Evolutionary conservation across 2,888 invertebrate species (phyloP).

Genomic region (Papilio demoleus): DNA sequence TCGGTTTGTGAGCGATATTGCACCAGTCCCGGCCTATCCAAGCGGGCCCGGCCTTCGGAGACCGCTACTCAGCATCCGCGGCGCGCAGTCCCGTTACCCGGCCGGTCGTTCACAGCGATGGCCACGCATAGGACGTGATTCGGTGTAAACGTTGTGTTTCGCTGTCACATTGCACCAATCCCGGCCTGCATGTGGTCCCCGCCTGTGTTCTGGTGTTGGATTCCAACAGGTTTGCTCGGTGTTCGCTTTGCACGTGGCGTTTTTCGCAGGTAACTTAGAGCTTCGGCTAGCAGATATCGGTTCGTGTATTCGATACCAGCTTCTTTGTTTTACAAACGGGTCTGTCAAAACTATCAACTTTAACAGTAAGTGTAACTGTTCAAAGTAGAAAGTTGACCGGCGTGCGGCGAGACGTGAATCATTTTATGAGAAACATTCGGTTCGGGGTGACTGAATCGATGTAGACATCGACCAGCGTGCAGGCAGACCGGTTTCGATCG

Average conservation of each 20-base stretch:
- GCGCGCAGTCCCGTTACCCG: conserved; percentile 81
- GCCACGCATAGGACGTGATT: conserved; percentile 82
- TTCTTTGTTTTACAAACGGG: conserved; percentile 29
- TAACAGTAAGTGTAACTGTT: conserved; percentile 39
- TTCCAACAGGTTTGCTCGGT: conserved; percentile 41
- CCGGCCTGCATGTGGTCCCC: conserved; percentile 82
- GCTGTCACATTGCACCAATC: conserved; percentile 83
- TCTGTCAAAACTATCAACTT: conserved; percentile 23
- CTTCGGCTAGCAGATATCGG: conserved; percentile 32
- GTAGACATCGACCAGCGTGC: conserved; percentile 62
- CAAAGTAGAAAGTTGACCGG: conserved; percentile 48
- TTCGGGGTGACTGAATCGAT: conserved; percentile 72
- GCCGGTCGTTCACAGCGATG: conserved; percentile 79
- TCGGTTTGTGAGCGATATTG: conserved; percentile 79
- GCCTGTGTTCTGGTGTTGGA: conserved; percentile 55
- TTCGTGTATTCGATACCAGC: conserved; percentile 17
- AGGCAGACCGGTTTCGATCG: conserved; percentile 73
- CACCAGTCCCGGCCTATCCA: conserved; percentile 85
- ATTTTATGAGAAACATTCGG: conserved; percentile 73
- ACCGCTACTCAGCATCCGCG: conserved; percentile 81
- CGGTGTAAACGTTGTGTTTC: conserved; percentile 80
- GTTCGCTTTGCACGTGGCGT: conserved; percentile 48
- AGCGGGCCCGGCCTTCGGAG: conserved; percentile 77
- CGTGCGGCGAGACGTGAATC: conserved; percentile 57
- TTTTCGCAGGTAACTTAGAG: conserved; percentile 46